These are phyloP conservation scores for Alloscopus bannaensis DNA, from an alignment of 2,888 invertebrate species.

Conservation along the genomic window DNA sequence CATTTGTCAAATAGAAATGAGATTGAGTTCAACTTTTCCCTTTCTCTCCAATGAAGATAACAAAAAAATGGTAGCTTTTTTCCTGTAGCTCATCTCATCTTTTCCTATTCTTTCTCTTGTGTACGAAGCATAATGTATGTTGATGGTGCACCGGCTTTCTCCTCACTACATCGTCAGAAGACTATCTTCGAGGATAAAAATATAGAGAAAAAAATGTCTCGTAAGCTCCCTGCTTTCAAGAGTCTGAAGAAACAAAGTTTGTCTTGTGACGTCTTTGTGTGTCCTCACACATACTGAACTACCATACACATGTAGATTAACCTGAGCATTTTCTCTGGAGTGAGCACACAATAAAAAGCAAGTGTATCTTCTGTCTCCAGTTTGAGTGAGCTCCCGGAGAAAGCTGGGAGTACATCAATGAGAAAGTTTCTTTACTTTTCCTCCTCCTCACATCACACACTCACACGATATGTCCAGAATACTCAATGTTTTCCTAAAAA, in stretches of 20 bases:
- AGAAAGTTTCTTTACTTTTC: slow-evolving; percentile 31
- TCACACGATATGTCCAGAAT: slow-evolving; percentile 49
- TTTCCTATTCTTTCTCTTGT: slow-evolving; percentile 14
- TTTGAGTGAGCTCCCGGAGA: slow-evolving; percentile 28
- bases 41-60: slow-evolving; percentile 17
- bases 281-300: slow-evolving; percentile 24
- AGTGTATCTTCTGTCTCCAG: background rate
- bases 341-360: too few species aligned
- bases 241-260: too few species aligned
- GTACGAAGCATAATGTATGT: slow-evolving; percentile 39
- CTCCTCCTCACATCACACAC: slow-evolving; percentile 9
- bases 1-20: slow-evolving; percentile 73
- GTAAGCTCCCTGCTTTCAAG: too few species aligned
- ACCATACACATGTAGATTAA: slow-evolving; percentile 45
- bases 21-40: slow-evolving; percentile 69
- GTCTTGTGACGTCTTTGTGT: slow-evolving; percentile 48
- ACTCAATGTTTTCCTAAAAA: slow-evolving; percentile 43
- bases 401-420: background rate
- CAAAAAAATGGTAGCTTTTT: background rate
- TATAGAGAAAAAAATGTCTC: too few species aligned
- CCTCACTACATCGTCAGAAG: too few species aligned
- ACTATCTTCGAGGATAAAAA: too few species aligned
- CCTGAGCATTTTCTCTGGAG: slow-evolving; percentile 25
- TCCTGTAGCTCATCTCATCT: slow-evolving; percentile 4
- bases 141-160: slow-evolving; percentile 38